These are phyloP conservation scores for Drosophila ambigua DNA, from an alignment of 1,140 invertebrate genomes.

Conservation along the genomic window DNA sequence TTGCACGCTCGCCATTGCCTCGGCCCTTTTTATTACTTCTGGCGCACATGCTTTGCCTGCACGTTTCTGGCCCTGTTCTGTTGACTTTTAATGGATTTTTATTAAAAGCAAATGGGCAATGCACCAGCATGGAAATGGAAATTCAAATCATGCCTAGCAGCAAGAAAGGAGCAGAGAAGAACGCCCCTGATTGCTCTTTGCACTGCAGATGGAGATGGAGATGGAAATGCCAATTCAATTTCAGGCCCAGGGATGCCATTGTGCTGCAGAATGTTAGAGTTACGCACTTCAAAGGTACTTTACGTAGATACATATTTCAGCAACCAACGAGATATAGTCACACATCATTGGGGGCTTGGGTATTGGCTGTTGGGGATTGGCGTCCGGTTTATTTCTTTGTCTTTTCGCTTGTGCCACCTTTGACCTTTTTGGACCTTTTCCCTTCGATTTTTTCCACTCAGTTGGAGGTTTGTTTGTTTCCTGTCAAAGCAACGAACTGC, in stretches of 20 bases:
- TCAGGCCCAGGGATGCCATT: slow-evolving; percentile 8
- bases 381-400: slow-evolving; percentile 23
- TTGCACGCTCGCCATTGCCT: slow-evolving; percentile 68
- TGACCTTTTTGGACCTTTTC: slow-evolving; percentile 55
- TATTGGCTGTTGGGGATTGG: too few species aligned
- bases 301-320: background rate
- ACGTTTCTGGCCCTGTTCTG: slow-evolving; percentile 24
- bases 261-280: background rate
- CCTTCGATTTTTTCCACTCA: slow-evolving; percentile 30
- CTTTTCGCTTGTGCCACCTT: slow-evolving; percentile 51
- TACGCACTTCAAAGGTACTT: slow-evolving; percentile 7
- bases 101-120: slow-evolving; percentile 56
- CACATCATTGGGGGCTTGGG: too few species aligned
- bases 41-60: slow-evolving; percentile 45
- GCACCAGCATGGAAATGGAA: slow-evolving; percentile 40
- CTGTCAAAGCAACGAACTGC: slow-evolving; percentile 64
- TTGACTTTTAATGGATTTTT: slow-evolving; percentile 57
- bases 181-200: slow-evolving; percentile 10
- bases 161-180: slow-evolving; percentile 5
- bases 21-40: slow-evolving; percentile 56
- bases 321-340: too few species aligned
- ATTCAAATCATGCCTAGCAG: slow-evolving; percentile 14
- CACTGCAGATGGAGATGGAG: too few species aligned
- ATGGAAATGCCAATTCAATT: slow-evolving; percentile 43
- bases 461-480: slow-evolving; percentile 62